A percentile compares a stretch with the other conserved stretches of the same genome.
Conservation (phyloP, 2,888 invertebrate species). For the Belgica antarctica region DNA sequence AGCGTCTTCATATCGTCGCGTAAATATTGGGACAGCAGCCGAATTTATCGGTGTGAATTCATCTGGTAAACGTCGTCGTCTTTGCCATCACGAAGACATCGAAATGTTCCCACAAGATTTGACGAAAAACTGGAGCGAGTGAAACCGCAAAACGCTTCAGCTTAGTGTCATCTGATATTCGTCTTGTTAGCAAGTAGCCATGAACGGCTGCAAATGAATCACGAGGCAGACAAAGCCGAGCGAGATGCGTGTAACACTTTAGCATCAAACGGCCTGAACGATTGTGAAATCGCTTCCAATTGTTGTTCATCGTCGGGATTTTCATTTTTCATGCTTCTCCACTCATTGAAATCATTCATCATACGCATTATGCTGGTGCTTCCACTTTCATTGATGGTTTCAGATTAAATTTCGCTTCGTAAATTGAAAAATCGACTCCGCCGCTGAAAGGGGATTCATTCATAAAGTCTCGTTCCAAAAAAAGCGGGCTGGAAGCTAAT, state of each 20-base stretch:
- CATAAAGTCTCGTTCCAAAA: neutral
- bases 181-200: neutral
- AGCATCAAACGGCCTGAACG: conserved; percentile 1
- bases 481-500: conserved; percentile 14
- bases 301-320: neutral
- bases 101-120: conserved; percentile 3
- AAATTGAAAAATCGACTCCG: neutral
- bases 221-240: too few species aligned
- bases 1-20: neutral
- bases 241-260: conserved; percentile 1
- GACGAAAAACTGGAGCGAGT: conserved; percentile 1
- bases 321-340: conserved; percentile 23
- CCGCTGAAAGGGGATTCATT: neutral
- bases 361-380: neutral
- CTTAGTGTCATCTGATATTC: neutral
- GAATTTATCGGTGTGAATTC: neutral
- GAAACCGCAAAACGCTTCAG: neutral
- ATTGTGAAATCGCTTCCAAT: conserved; percentile 31
- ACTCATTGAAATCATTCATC: conserved; percentile 42
- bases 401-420: neutral
- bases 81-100: neutral
- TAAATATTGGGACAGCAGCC: neutral
- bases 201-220: neutral
- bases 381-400: conserved; percentile 31
- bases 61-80: neutral